Conservation (phyloP, 2,797 vertebrate genomes). For the Tarsius wallacei region DNA sequence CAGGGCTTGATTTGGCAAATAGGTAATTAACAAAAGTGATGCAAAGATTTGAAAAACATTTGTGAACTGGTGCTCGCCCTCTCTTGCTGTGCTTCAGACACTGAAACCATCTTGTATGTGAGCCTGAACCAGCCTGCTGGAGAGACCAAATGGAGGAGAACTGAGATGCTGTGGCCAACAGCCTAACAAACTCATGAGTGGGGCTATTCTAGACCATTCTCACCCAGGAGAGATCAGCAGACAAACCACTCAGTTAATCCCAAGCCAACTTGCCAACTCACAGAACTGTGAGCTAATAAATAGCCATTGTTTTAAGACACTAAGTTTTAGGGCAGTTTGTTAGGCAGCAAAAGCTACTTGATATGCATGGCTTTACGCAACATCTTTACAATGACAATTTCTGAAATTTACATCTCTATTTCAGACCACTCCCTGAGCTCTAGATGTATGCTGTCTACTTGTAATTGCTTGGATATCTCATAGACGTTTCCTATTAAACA, state of each 20-base stretch:
- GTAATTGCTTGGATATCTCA: neutral
- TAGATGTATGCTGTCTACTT: neutral
- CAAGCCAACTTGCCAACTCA: neutral
- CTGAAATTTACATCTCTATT: neutral
- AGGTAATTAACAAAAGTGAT: neutral
- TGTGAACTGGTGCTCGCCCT: neutral
- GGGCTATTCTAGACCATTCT: neutral
- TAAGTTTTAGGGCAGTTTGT: neutral
- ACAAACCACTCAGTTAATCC: neutral
- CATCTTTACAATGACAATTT: neutral
- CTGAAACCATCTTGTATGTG: neutral
- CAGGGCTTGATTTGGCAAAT: neutral
- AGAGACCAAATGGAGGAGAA: neutral
- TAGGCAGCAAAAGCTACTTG: neutral
- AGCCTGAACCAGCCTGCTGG: neutral
- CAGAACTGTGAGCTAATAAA: neutral
- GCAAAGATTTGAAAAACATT: neutral
- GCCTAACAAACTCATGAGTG: neutral
- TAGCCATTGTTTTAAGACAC: neutral
- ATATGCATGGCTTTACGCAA: neutral
- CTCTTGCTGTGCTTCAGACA: neutral
- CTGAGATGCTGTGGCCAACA: neutral
- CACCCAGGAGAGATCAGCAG: neutral
- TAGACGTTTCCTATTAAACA: neutral
- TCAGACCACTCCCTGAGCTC: neutral